phyloP scores from a whole-genome alignment of 2,888 invertebrate species.

The Stegana nigrithorax region DNA sequence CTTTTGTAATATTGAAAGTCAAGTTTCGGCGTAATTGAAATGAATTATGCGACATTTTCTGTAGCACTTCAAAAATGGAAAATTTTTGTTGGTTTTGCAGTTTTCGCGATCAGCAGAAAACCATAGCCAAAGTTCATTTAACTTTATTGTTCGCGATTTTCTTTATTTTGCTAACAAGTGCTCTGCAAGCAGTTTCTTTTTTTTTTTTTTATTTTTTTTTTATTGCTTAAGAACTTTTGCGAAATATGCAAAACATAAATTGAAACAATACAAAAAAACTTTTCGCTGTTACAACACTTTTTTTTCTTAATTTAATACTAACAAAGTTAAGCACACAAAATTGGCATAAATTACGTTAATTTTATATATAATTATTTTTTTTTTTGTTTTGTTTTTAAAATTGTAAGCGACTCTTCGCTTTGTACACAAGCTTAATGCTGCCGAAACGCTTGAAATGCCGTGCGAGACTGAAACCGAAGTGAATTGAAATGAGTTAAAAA shows the following conservation, averaged over 20 bases:
- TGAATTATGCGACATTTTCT: too few species aligned
- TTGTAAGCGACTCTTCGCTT: too few species aligned
- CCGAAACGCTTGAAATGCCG: conserved; percentile 61
- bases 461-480: conserved; percentile 48
- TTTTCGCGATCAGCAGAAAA: background rate
- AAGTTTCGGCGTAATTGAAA: too few species aligned
- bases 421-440: too few species aligned
- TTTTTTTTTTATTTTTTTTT: conserved; percentile 12
- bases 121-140: background rate
- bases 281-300: too few species aligned
- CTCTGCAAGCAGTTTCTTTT: conserved; percentile 1
- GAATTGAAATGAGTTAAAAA: background rate
- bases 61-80: background rate
- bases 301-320: conserved; percentile 12
- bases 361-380: too few species aligned
- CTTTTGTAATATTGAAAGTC: too few species aligned
- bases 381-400: background rate
- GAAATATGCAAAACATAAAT: too few species aligned
- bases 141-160: conserved; percentile 27
- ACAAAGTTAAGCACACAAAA: too few species aligned
- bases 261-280: too few species aligned
- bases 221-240: too few species aligned
- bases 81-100: background rate
- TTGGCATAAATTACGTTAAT: too few species aligned
- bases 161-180: background rate